These are phyloP conservation scores for Cuculus canorus DNA, from an alignment of 2,797 vertebrate species.

Conservation along the genomic window DNA sequence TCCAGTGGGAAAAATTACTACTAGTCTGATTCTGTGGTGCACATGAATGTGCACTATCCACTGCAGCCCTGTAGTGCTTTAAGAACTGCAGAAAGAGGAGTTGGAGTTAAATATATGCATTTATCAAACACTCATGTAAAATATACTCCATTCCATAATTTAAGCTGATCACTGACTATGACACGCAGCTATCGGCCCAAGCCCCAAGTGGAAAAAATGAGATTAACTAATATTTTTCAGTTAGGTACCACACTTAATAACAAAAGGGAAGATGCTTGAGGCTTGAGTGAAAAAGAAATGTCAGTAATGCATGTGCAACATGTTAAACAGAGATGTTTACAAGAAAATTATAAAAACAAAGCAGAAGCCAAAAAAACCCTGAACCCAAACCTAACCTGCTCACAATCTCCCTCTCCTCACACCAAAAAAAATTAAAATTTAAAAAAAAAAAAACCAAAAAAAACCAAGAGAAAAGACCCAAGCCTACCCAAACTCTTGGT, in stretches of 20 bases:
- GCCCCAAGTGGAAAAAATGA: not conserved
- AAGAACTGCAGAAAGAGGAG: not conserved
- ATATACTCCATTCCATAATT: not conserved
- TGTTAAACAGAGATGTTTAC: not conserved
- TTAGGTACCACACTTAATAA: not conserved
- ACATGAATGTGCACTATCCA: not conserved
- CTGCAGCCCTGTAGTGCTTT: not conserved
- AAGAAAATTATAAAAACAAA: not conserved
- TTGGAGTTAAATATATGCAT: not conserved
- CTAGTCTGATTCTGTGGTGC: not conserved
- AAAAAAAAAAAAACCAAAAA: no score
- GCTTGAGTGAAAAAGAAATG: not conserved
- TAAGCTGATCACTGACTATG: not conserved
- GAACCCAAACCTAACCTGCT: not conserved
- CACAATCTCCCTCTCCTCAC: no score
- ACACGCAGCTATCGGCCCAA: not conserved
- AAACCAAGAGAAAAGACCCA: not conserved
- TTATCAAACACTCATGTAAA: not conserved
- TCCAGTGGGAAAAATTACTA: not conserved
- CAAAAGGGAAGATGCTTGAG: not conserved
- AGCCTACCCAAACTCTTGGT: not conserved
- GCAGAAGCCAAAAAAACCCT: fast-evolving
- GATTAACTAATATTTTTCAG: not conserved
- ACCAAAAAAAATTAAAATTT: no score
- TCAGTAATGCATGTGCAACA: not conserved